These are phyloP conservation scores for Chrysopilus asiliformis DNA, from an alignment of 2,888 invertebrate species.

Conservation along the genomic window DNA sequence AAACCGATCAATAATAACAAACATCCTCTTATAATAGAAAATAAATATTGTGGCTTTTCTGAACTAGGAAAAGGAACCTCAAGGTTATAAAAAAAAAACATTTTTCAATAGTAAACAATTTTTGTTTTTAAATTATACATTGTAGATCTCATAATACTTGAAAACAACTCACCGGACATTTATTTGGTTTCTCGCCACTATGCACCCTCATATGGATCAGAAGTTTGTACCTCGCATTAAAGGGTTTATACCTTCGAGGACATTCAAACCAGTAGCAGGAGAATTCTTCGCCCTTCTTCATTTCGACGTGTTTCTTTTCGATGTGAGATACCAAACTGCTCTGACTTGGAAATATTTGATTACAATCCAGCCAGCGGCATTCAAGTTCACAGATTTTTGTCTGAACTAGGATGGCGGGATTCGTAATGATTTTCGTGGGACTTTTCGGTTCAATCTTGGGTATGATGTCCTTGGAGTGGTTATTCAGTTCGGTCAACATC, in stretches of 20 bases:
- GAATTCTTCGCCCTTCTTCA: slow-evolving; percentile 75
- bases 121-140: not conserved
- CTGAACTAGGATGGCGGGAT: not conserved
- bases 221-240: slow-evolving; percentile 95
- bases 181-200: slow-evolving; percentile 96
- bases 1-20: no score
- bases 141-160: no score
- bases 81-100: no score
- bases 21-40: no score
- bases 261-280: slow-evolving; percentile 92
- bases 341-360: slow-evolving; percentile 64
- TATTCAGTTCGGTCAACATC: slow-evolving; percentile 12
- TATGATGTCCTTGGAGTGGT: slow-evolving; percentile 6
- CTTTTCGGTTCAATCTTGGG: not conserved
- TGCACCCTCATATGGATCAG: slow-evolving; percentile 95
- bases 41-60: no score
- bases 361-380: slow-evolving; percentile 83
- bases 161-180: slow-evolving; percentile 87
- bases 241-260: slow-evolving; percentile 73
- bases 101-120: no score
- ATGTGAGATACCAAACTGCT: slow-evolving; percentile 69
- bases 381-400: slow-evolving; percentile 17
- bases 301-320: slow-evolving; percentile 77
- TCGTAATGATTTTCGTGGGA: not conserved
- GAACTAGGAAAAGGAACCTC: no score